Evolutionary conservation across 2,888 invertebrate species (phyloP).

Genomic region (Beris morrisii): DNA sequence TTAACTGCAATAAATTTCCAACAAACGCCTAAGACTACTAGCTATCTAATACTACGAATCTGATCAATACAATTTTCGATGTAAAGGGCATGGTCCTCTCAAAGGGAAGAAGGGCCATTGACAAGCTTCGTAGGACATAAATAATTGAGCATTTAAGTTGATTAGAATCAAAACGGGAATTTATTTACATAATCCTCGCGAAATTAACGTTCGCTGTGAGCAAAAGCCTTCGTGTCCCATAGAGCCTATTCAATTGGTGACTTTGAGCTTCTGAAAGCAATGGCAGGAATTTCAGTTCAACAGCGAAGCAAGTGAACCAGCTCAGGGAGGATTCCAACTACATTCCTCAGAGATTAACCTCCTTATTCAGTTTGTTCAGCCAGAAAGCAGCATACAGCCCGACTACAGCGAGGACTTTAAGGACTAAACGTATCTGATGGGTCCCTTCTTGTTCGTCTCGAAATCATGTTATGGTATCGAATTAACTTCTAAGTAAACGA

Average conservation of each 20-base stretch:
- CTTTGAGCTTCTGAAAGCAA: constrained; percentile 12
- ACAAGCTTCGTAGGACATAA: constrained; percentile 35
- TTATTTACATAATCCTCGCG: constrained; percentile 41
- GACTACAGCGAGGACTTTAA: too few species aligned
- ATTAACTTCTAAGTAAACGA: constrained; percentile 7
- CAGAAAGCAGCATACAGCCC: too few species aligned
- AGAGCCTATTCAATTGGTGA: constrained; percentile 11
- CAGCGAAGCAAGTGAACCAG: constrained; percentile 19
- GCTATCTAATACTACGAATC: not conserved
- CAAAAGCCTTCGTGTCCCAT: constrained; percentile 5
- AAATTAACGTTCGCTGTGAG: constrained; percentile 38
- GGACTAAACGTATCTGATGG: too few species aligned
- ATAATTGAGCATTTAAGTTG: constrained; percentile 42
- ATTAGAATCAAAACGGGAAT: constrained; percentile 42
- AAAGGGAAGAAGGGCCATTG: constrained; percentile 21
- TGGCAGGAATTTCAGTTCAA: constrained; percentile 10
- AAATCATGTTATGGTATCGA: constrained; percentile 14
- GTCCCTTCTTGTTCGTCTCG: constrained; percentile 11
- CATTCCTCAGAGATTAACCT: constrained; percentile 14
- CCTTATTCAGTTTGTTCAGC: constrained; percentile 12
- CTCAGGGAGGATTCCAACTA: constrained; percentile 1
- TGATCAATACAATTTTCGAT: not conserved
- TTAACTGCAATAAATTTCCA: too few species aligned
- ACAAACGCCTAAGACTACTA: too few species aligned
- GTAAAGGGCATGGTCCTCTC: constrained; percentile 22